Percentiles rank a stretch among this genome's conserved stretches.
Conservation (phyloP, 2,113 vertebrate species). For the Brachyhypopomus gauderio region DNA sequence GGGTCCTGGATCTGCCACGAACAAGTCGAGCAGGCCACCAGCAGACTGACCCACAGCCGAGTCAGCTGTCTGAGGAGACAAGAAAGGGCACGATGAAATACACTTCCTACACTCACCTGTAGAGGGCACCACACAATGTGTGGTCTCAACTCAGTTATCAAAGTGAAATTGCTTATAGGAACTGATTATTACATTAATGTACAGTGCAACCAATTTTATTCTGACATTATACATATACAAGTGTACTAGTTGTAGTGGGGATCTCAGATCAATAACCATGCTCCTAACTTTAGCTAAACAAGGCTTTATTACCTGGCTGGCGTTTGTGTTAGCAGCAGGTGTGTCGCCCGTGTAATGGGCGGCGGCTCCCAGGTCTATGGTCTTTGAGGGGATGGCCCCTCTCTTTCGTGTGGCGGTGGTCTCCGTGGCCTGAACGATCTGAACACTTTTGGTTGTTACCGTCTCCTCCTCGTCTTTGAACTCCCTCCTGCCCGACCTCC, state of each 20-base stretch:
- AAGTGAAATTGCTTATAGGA: background rate
- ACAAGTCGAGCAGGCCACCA: slow-evolving; percentile 82
- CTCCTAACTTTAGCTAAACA: too few species aligned
- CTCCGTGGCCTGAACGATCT: slow-evolving; percentile 92
- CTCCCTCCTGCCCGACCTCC: slow-evolving; percentile 78
- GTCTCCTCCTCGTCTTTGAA: slow-evolving; percentile 97
- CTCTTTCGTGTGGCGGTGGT: slow-evolving; percentile 91
- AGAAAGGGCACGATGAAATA: slow-evolving; percentile 8
- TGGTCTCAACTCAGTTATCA: background rate
- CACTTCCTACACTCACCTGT: slow-evolving; percentile 22
- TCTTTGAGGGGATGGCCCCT: slow-evolving; percentile 88
- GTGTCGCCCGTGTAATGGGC: slow-evolving; percentile 91
- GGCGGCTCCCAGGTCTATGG: slow-evolving; percentile 94
- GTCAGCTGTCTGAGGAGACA: slow-evolving; percentile 65
- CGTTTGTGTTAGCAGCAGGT: slow-evolving; percentile 73
- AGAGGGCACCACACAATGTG: slow-evolving; percentile 30
- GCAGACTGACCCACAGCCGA: slow-evolving; percentile 74
- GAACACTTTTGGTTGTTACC: slow-evolving; percentile 90
- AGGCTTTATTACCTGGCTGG: slow-evolving; percentile 77
- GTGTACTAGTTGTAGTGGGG: too few species aligned
- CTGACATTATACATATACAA: too few species aligned
- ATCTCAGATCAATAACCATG: too few species aligned
- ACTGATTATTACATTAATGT: background rate
- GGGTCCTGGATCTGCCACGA: slow-evolving; percentile 81
- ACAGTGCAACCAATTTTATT: too few species aligned